Conservation (phyloP, 64 coral and sea anemone species). For the Montipora capricornis region DNA sequence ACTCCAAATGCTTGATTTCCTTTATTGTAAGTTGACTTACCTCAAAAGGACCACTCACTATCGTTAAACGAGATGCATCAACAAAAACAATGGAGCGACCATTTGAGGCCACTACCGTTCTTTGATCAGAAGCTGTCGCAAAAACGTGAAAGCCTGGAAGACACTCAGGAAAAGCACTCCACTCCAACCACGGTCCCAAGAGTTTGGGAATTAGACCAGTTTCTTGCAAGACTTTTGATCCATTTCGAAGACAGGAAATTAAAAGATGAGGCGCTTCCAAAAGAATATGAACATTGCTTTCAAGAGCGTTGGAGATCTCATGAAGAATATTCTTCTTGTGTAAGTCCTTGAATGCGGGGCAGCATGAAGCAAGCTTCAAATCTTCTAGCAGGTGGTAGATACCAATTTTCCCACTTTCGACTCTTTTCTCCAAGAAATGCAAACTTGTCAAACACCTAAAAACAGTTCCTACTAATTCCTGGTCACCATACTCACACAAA, state of each 20-base stretch:
- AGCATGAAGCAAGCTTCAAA: not conserved
- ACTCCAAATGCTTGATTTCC: too few relatives aligned
- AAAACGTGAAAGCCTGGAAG: too few relatives aligned
- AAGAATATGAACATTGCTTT: not conserved
- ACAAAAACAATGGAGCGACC: too few relatives aligned
- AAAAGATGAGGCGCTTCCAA: conserved; percentile 19
- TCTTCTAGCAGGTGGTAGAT: conserved; percentile 62
- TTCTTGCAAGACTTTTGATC: conserved; percentile 10
- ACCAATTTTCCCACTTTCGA: conserved; percentile 9
- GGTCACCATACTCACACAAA: not conserved
- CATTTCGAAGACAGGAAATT: not conserved
- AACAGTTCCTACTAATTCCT: not conserved
- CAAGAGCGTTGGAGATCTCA: not conserved
- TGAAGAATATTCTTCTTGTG: not conserved
- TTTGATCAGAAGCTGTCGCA: too few relatives aligned
- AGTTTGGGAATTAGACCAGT: conserved; percentile 39
- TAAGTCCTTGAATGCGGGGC: not conserved
- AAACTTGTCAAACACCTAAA: conserved; percentile 44
- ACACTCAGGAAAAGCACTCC: too few relatives aligned
- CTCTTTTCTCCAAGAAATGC: not conserved
- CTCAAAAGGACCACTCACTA: too few relatives aligned
- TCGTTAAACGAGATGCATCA: too few relatives aligned
- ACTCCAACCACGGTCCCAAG: not conserved
- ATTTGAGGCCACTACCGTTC: too few relatives aligned
- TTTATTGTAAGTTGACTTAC: too few relatives aligned